These are phyloP conservation scores for Ptychoptera contaminata DNA, from an alignment of 2,888 invertebrate species.

Conservation along the genomic window DNA sequence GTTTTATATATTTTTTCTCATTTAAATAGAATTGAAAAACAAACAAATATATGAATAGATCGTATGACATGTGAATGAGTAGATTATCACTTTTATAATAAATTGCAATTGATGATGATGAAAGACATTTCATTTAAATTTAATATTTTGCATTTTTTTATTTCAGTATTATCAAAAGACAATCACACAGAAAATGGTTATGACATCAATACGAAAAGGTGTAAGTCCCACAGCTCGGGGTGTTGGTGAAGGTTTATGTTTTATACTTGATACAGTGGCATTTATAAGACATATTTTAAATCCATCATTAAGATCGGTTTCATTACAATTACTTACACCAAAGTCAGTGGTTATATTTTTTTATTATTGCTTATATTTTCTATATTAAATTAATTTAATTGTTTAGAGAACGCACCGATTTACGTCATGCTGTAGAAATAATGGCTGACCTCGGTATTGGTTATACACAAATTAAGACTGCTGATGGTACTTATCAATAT, in stretches of 20 bases:
- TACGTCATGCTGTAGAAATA: slow-evolving; percentile 55
- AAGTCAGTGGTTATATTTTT: slow-evolving; percentile 17
- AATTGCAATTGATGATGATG: too few species aligned
- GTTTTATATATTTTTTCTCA: too few species aligned
- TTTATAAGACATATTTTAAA: slow-evolving; percentile 52
- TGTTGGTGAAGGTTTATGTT: slow-evolving; percentile 26
- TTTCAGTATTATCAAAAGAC: slow-evolving; percentile 32
- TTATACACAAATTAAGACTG: slow-evolving; percentile 61
- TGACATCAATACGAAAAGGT: slow-evolving; percentile 43
- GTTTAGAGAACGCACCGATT: slow-evolving; percentile 33
- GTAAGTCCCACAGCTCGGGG: slow-evolving; percentile 33
- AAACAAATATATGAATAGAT: too few species aligned
- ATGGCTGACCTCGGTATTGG: slow-evolving; percentile 83
- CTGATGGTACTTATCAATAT: slow-evolving; percentile 59
- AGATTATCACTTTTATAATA: too few species aligned
- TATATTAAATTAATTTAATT: not conserved
- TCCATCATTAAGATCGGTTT: slow-evolving; percentile 58
- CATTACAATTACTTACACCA: slow-evolving; percentile 24
- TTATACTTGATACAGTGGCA: slow-evolving; percentile 58
- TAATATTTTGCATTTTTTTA: not conserved
- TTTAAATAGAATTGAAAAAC: too few species aligned
- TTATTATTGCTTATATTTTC: not conserved
- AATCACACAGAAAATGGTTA: slow-evolving; percentile 35
- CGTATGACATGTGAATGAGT: too few species aligned
- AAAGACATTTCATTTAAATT: too few species aligned